phyloP scores from a whole-genome alignment of 2,888 invertebrate genomes.

The Cerceris rybyensis region DNA sequence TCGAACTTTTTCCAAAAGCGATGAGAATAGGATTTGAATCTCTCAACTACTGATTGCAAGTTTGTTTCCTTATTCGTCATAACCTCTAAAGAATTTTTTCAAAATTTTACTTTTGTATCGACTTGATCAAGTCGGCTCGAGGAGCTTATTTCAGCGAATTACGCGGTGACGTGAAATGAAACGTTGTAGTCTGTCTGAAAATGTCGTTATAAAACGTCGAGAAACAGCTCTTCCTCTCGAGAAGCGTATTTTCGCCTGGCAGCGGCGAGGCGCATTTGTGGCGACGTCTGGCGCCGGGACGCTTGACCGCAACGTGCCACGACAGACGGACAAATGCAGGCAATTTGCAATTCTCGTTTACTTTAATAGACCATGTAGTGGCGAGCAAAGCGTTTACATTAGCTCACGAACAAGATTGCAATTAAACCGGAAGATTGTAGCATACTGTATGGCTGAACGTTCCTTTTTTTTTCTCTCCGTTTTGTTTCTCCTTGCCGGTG shows the following conservation, averaged over 20 bases:
- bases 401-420: constrained; percentile 35
- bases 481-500: neutral
- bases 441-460: neutral
- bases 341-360: constrained; percentile 62
- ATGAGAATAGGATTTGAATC: no score
- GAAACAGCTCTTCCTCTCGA: constrained; percentile 27
- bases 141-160: no score
- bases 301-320: constrained; percentile 72
- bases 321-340: constrained; percentile 67
- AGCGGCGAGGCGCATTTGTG: constrained; percentile 41
- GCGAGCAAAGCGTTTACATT: constrained; percentile 38
- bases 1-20: no score
- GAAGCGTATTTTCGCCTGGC: constrained; percentile 44
- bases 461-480: neutral
- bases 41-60: no score
- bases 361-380: constrained; percentile 48
- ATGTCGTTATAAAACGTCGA: neutral
- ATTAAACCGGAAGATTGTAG: constrained; percentile 7
- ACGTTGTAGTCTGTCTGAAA: neutral
- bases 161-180: neutral
- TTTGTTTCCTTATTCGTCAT: no score
- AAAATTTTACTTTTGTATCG: no score
- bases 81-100: no score
- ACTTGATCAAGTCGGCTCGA: no score
- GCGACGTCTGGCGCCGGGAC: constrained; percentile 73